A percentile compares a stretch with the other conserved stretches of the same genome.
Conservation (phyloP, 2,113 vertebrate genomes). For the Mus musculus region DNA sequence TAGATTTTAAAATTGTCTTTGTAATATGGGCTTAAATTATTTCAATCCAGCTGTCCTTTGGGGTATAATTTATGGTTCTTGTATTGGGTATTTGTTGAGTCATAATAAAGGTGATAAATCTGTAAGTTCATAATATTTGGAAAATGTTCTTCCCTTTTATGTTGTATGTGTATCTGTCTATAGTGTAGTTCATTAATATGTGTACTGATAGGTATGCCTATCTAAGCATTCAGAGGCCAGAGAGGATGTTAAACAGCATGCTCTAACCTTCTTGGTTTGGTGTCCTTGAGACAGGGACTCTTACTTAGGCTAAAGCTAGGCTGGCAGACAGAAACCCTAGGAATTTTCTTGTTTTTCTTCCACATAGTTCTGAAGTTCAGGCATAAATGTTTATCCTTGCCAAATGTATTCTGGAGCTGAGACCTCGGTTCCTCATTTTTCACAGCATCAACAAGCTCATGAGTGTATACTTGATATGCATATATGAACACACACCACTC, state of each 20-base stretch:
- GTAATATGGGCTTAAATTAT: not conserved
- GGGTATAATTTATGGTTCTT: not conserved
- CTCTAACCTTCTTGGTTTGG: not conserved
- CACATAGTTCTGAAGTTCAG: not conserved
- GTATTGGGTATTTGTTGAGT: not conserved
- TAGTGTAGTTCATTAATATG: not conserved
- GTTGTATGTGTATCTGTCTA: not conserved
- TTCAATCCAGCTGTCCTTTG: not conserved
- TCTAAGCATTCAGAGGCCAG: too few relatives aligned
- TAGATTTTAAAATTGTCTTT: not conserved
- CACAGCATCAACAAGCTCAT: not conserved
- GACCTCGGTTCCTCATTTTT: not conserved
- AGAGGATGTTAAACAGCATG: not conserved
- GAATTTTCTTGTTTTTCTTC: not conserved
- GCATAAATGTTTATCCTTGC: too few relatives aligned
- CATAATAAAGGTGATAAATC: not conserved
- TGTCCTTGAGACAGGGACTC: not conserved
- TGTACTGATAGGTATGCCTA: not conserved
- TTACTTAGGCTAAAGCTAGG: not conserved
- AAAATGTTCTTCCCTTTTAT: not conserved
- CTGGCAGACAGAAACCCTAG: not conserved
- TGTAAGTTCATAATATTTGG: not conserved
- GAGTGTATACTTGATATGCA: not conserved
- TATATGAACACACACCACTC: not conserved
- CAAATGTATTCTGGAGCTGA: fast-evolving